A percentile compares a stretch with the other conserved stretches of the same genome.
phyloP scores from a whole-genome alignment of 2,797 vertebrate species.

The Spinibarbus caldwelli region DNA sequence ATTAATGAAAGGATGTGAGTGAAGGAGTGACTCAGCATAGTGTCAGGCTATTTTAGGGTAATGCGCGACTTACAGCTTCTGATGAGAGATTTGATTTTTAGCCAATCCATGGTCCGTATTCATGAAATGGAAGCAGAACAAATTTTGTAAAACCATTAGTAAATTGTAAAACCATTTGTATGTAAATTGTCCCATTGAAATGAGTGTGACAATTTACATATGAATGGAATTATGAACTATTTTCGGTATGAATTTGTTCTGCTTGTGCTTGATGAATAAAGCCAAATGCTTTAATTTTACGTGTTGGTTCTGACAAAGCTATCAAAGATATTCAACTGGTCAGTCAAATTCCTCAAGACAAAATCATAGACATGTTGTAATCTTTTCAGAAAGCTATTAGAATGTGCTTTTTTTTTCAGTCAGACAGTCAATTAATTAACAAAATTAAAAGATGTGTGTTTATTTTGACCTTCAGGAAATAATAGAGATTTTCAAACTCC shows the following conservation, averaged over 20 bases:
- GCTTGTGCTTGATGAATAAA: background rate
- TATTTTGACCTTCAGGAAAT: background rate
- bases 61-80: background rate
- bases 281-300: background rate
- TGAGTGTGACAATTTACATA: background rate
- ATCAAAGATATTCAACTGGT: background rate
- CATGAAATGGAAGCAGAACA: background rate
- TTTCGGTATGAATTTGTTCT: background rate
- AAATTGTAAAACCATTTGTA: background rate
- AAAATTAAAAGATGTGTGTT: background rate
- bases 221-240: background rate
- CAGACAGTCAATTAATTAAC: background rate
- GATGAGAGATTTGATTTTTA: slow-evolving; percentile 9
- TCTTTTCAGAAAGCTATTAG: background rate
- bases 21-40: slow-evolving; percentile 26
- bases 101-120: background rate
- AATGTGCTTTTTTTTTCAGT: background rate
- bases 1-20: slow-evolving; percentile 47
- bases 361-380: background rate
- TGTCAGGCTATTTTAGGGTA: slow-evolving; percentile 17
- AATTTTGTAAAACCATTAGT: background rate
- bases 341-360: background rate
- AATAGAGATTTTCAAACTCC: background rate
- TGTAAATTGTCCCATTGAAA: slow-evolving; percentile 9
- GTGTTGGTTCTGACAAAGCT: background rate